A percentile compares a stretch with the other conserved stretches of the same genome.
Evolutionary conservation across 1,140 invertebrate genomes (phyloP).

Genomic region (Drosophila prosaltans): DNA sequence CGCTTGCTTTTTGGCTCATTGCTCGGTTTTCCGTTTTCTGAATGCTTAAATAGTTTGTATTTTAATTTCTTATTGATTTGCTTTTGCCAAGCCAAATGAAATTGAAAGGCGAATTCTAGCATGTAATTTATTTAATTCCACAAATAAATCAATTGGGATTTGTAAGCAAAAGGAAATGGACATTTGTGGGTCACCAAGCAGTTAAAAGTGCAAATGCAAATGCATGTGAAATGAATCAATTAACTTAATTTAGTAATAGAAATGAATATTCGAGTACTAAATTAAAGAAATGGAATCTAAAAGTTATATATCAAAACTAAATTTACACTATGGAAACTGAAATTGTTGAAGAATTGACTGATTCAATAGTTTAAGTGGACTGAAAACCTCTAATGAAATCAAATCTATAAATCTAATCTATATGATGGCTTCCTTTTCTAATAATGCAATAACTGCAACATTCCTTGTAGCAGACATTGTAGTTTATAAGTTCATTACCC

Average conservation of each 20-base stretch:
- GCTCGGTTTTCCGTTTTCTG: constrained; percentile 9
- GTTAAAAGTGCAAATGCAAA: constrained; percentile 3
- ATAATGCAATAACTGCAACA: background rate
- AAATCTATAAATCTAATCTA: too few species aligned
- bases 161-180: background rate
- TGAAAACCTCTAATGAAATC: too few species aligned
- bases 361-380: too few species aligned
- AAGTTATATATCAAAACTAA: too few species aligned
- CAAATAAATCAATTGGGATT: constrained; percentile 15
- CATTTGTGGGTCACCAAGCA: background rate
- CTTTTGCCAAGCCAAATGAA: constrained; percentile 16
- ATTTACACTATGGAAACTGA: too few species aligned
- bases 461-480: background rate
- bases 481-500: constrained; percentile 10
- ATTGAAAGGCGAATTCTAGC: constrained; percentile 16
- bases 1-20: constrained; percentile 1
- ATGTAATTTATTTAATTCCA: constrained; percentile 39
- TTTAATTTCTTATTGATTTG: constrained; percentile 51
- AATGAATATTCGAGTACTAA: too few species aligned
- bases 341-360: too few species aligned
- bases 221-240: background rate
- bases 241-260: background rate
- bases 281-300: too few species aligned
- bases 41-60: constrained; percentile 25
- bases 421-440: too few species aligned